phyloP scores from a whole-genome alignment of 2,797 vertebrate genomes.

The Phoxinus dragarum region DNA sequence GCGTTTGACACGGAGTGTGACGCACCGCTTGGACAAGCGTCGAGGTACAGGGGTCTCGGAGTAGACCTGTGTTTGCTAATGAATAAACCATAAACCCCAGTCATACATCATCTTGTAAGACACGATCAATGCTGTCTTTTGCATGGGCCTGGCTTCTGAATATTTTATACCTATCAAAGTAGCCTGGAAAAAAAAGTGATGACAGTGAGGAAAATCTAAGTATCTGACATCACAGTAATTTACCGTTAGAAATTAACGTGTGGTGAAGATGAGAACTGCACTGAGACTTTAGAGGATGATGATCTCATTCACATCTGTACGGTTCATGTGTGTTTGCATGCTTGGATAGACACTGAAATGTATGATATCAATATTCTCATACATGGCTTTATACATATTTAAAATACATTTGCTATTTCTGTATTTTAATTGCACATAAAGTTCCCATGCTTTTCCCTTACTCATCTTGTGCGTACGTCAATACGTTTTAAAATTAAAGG shows the following conservation, averaged over 20 bases:
- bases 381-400: neutral
- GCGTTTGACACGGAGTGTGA: constrained; percentile 37
- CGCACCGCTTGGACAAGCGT: constrained; percentile 2
- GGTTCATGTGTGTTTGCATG: neutral
- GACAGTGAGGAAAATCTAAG: constrained; percentile 56
- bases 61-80: constrained; percentile 61
- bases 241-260: constrained; percentile 40
- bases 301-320: neutral
- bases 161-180: constrained; percentile 62
- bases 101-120: constrained; percentile 58
- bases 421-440: neutral
- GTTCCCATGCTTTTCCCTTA: neutral
- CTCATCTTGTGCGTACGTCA: neutral
- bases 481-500: neutral
- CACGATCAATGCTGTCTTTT: constrained; percentile 62
- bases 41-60: constrained; percentile 23
- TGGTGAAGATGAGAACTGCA: constrained; percentile 10
- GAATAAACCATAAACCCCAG: constrained; percentile 64
- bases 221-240: constrained; percentile 53
- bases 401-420: neutral
- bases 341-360: neutral
- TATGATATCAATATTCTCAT: neutral
- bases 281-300: neutral
- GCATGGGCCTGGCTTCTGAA: constrained; percentile 57
- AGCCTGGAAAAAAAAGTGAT: constrained; percentile 56